Conservation (phyloP, 23 tunicate species). For the Styela clava region DNA sequence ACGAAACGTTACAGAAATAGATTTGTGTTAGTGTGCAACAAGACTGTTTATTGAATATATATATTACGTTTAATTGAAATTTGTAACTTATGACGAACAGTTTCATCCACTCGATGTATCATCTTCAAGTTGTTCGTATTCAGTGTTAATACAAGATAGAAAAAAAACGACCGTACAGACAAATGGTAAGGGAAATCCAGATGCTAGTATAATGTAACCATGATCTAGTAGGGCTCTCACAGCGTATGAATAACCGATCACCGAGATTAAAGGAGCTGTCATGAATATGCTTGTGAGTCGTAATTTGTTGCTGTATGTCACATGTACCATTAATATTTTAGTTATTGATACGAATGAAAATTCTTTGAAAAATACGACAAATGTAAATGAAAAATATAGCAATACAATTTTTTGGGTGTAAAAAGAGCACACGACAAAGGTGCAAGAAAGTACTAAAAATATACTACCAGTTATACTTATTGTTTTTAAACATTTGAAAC, state of each 20-base stretch:
- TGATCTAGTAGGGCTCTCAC: not conserved
- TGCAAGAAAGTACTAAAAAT: not conserved
- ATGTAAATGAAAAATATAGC: slow-evolving; percentile 7
- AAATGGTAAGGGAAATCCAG: not conserved
- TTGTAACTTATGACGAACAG: no score
- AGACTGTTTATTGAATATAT: no score
- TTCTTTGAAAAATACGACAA: slow-evolving; percentile 2
- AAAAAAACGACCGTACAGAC: not conserved
- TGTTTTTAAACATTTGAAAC: not conserved
- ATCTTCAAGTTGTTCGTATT: not conserved
- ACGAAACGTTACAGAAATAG: no score
- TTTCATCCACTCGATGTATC: no score
- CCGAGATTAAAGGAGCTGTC: not conserved
- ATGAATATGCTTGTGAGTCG: slow-evolving; percentile 6
- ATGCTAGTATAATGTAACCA: not conserved
- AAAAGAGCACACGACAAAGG: not conserved
- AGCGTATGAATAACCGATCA: not conserved
- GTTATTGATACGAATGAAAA: slow-evolving; percentile 1
- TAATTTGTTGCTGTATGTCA: not conserved
- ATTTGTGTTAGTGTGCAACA: no score
- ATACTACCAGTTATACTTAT: not conserved
- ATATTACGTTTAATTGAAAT: no score
- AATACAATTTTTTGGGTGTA: not conserved
- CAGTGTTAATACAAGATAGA: not conserved
- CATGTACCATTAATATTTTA: not conserved